Evolutionary conservation across 1,140 invertebrate genomes (phyloP).

Genomic region (Nylanderia fulva): DNA sequence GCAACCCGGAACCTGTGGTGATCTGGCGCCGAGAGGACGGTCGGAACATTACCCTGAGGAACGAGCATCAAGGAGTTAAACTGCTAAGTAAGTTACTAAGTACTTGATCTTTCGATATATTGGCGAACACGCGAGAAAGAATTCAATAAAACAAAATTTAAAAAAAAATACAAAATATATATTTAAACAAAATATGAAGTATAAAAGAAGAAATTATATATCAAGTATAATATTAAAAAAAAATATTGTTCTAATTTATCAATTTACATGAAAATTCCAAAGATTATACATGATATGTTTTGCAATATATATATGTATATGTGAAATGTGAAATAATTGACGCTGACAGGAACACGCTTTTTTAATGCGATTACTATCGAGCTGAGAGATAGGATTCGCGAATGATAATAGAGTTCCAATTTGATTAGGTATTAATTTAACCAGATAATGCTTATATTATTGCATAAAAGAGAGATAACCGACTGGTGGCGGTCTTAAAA

Average conservation of each 20-base stretch:
- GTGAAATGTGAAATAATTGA: conserved; percentile 1
- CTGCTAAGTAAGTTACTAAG: conserved; percentile 85
- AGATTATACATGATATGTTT: neutral
- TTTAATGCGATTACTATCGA: neutral
- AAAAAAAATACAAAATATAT: neutral
- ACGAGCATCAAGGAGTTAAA: conserved; percentile 86
- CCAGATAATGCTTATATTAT: conserved; percentile 2
- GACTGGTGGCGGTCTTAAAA: conserved; percentile 18
- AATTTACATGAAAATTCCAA: neutral
- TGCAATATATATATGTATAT: neutral
- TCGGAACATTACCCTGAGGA: conserved; percentile 89
- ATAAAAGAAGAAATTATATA: neutral
- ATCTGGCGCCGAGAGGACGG: conserved; percentile 92
- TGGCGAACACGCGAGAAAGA: neutral
- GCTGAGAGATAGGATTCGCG: conserved; percentile 4
- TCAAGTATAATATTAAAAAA: neutral
- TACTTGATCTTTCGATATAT: neutral
- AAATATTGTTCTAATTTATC: neutral
- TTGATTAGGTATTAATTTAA: conserved; percentile 36
- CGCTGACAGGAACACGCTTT: neutral
- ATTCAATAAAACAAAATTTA: neutral
- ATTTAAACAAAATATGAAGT: neutral
- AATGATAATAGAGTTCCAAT: conserved; percentile 15
- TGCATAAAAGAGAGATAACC: neutral
- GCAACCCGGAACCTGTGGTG: conserved; percentile 91